These are phyloP conservation scores for Tetheella fluctuosa DNA, from an alignment of 2,888 invertebrate species.

Conservation along the genomic window DNA sequence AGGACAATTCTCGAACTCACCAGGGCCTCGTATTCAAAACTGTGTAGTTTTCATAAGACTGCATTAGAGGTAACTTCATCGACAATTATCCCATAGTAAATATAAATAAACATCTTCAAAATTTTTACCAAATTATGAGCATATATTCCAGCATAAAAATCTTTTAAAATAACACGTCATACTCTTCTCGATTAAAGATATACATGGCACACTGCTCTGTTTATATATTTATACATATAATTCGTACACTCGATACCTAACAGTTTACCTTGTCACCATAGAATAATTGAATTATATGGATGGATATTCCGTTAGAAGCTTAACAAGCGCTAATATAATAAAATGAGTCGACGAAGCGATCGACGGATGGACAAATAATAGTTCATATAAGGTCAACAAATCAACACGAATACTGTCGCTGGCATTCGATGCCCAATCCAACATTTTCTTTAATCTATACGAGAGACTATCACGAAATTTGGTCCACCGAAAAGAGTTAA, in stretches of 20 bases:
- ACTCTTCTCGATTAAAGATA: constrained; percentile 76
- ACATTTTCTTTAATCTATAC: constrained; percentile 47
- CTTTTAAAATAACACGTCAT: constrained; percentile 75
- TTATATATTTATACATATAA: constrained; percentile 68
- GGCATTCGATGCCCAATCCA: constrained; percentile 67
- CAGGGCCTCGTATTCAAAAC: constrained; percentile 39
- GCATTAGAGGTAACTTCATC: constrained; percentile 58
- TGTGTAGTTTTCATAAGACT: constrained; percentile 67
- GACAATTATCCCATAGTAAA: constrained; percentile 70
- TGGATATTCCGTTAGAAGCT: constrained; percentile 81
- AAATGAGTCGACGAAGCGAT: constrained; percentile 53
- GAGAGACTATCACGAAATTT: constrained; percentile 68
- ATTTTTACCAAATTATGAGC: constrained; percentile 82
- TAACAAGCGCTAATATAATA: constrained; percentile 69
- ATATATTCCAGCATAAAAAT: constrained; percentile 81
- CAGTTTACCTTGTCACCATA: constrained; percentile 83
- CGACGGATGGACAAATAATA: constrained; percentile 58
- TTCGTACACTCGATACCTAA: constrained; percentile 73
- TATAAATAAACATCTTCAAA: constrained; percentile 83
- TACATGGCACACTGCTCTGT: constrained; percentile 82
- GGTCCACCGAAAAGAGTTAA: constrained; percentile 69
- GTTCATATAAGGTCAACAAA: constrained; percentile 30
- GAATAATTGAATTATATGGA: constrained; percentile 83
- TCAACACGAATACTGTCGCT: constrained; percentile 51
- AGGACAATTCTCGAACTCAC: constrained; percentile 32